Evolutionary conservation across 2,797 vertebrate genomes (phyloP).

Genomic region (Hemibagrus guttatus): DNA sequence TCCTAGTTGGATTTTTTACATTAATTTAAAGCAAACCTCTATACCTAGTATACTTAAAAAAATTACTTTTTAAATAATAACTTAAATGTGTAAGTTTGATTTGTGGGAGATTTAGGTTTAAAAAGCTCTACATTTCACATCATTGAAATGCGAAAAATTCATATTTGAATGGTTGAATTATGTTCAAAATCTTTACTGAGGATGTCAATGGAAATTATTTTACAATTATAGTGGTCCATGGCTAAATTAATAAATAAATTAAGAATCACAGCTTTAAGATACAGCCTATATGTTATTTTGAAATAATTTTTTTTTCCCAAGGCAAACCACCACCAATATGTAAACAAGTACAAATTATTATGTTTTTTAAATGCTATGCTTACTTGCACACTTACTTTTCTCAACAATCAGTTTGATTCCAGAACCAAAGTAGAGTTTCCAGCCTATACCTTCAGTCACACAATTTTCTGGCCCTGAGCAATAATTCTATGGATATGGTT

Average conservation of each 20-base stretch:
- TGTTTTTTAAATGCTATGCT: neutral
- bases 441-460: constrained; percentile 8
- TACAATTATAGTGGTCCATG: neutral
- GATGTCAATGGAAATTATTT: neutral
- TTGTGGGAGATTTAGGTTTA: neutral
- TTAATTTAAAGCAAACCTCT: neutral
- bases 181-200: neutral
- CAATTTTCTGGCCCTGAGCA: neutral
- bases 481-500: neutral
- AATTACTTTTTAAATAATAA: too few relatives aligned
- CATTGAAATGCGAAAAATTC: too few relatives aligned
- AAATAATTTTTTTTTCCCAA: neutral
- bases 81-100: neutral
- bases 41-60: neutral
- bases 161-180: neutral
- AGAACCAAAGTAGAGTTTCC: constrained; percentile 21
- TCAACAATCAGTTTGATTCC: constrained; percentile 45
- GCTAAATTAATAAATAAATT: neutral
- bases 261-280: neutral
- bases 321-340: neutral
- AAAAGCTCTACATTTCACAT: too few relatives aligned
- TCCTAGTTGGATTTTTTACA: neutral
- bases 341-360: neutral
- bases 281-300: neutral
- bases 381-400: constrained; percentile 46